Percentiles rank a stretch among this genome's conserved stretches.
These are phyloP conservation scores for Cherax quadricarinatus DNA, from an alignment of 1,140 invertebrate genomes.

Conservation along the genomic window DNA sequence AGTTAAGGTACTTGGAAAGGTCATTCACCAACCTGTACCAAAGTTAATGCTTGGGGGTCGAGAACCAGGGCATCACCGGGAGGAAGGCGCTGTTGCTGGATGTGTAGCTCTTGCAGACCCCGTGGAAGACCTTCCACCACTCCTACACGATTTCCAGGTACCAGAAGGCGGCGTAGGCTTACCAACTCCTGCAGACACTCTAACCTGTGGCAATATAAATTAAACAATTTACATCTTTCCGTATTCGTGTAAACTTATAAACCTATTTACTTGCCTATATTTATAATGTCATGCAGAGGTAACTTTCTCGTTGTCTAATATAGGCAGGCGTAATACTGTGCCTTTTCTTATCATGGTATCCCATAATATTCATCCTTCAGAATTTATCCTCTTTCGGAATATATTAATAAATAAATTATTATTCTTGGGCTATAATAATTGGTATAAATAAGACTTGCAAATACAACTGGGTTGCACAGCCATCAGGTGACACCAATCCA, in stretches of 20 bases:
- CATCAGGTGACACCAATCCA: too few relatives aligned
- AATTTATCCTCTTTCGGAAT: too few relatives aligned
- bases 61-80: slow-evolving; percentile 55
- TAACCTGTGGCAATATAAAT: background rate
- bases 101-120: slow-evolving; percentile 51
- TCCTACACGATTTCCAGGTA: slow-evolving; percentile 51
- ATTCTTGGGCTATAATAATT: too few relatives aligned
- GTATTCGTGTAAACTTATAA: background rate
- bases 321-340: too few relatives aligned
- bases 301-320: too few relatives aligned
- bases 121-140: slow-evolving; percentile 52
- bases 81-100: slow-evolving; percentile 53
- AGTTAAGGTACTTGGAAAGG: too few relatives aligned
- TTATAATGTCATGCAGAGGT: background rate
- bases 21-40: slow-evolving; percentile 26
- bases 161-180: slow-evolving; percentile 49
- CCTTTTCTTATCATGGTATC: too few relatives aligned
- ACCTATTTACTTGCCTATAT: background rate
- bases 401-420: too few relatives aligned
- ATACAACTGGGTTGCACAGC: too few relatives aligned
- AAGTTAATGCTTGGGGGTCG: slow-evolving; percentile 52
- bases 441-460: too few relatives aligned
- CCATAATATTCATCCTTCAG: too few relatives aligned
- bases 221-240: background rate
- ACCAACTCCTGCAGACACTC: slow-evolving; percentile 47